A percentile compares a stretch with the other conserved stretches of the same genome.
Evolutionary conservation across 2,888 invertebrate genomes (phyloP).

Genomic region (Limnephilus auricula): DNA sequence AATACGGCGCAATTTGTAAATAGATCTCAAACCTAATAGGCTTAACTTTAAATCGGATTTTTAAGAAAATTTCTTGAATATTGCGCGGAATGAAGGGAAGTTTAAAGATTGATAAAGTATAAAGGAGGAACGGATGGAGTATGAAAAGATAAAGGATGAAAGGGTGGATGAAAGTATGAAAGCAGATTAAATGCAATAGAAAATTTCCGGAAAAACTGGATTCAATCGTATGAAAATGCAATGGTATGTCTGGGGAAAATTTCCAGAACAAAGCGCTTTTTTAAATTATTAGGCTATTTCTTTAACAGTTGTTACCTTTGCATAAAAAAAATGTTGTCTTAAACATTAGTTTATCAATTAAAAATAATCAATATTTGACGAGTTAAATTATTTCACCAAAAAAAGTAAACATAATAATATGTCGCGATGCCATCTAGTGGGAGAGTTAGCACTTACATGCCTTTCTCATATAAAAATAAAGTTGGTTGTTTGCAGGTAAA

Average conservation of each 20-base stretch:
- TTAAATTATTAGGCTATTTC: too few relatives aligned
- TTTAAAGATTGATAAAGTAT: not conserved
- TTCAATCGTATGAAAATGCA: not conserved
- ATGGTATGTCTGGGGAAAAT: not conserved
- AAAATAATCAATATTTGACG: too few relatives aligned
- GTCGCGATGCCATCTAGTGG: too few relatives aligned
- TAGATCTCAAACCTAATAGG: not conserved
- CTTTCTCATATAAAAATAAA: too few relatives aligned
- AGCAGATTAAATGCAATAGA: not conserved
- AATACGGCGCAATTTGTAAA: not conserved
- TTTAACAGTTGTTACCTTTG: too few relatives aligned
- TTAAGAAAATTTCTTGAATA: not conserved
- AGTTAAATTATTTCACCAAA: too few relatives aligned
- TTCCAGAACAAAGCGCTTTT: not conserved
- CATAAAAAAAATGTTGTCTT: too few relatives aligned
- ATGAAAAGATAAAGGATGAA: not conserved
- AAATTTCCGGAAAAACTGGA: not conserved
- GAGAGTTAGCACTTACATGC: too few relatives aligned
- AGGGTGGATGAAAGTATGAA: not conserved
- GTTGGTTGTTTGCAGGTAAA: too few relatives aligned
- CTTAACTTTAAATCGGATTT: not conserved
- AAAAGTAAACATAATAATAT: too few relatives aligned
- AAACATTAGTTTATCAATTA: too few relatives aligned
- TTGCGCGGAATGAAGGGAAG: not conserved
- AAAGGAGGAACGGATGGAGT: not conserved